phyloP scores from a whole-genome alignment of 64 coral and sea anemone genomes.

The Montipora foliosa region DNA sequence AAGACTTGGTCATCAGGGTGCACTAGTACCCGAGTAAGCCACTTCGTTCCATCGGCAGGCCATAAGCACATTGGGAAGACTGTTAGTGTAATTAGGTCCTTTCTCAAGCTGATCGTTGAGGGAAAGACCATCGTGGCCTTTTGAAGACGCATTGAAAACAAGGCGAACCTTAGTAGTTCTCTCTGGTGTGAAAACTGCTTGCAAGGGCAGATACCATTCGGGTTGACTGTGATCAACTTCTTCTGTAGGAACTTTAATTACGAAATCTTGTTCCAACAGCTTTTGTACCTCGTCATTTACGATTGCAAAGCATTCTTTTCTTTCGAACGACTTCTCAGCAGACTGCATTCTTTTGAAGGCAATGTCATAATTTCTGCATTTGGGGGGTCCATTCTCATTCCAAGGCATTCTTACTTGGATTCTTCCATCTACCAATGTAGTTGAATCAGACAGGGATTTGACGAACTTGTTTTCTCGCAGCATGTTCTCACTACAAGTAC shows the following conservation, averaged over 20 bases:
- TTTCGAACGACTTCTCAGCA: conserved; percentile 9
- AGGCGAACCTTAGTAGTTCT: conserved; percentile 5
- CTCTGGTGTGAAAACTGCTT: no score
- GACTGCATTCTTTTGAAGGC: conserved; percentile 33
- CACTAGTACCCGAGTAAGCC: neutral
- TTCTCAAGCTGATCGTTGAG: neutral
- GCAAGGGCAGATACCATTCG: conserved; percentile 36
- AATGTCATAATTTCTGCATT: conserved; percentile 44
- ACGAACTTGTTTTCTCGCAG: conserved; percentile 9
- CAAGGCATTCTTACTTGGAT: conserved; percentile 59
- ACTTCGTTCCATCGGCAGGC: conserved; percentile 7
- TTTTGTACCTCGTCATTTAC: conserved; percentile 4
- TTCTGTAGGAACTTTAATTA: conserved; percentile 1
- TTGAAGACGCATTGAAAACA: conserved; percentile 28
- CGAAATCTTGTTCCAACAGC: conserved; percentile 4
- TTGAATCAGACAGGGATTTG: neutral
- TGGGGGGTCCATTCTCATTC: conserved; percentile 37
- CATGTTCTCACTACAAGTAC: neutral
- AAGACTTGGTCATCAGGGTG: no score
- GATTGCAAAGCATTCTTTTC: no score
- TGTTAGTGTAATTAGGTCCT: no score
- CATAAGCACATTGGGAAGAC: no score
- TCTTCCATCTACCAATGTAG: conserved; percentile 10
- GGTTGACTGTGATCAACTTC: conserved; percentile 7
- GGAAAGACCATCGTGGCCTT: conserved; percentile 18